Evolutionary conservation across 2,888 invertebrate genomes (phyloP), one percentile per base, ranked within the genome.

Genomic region (Mythimna pallens): DNA sequence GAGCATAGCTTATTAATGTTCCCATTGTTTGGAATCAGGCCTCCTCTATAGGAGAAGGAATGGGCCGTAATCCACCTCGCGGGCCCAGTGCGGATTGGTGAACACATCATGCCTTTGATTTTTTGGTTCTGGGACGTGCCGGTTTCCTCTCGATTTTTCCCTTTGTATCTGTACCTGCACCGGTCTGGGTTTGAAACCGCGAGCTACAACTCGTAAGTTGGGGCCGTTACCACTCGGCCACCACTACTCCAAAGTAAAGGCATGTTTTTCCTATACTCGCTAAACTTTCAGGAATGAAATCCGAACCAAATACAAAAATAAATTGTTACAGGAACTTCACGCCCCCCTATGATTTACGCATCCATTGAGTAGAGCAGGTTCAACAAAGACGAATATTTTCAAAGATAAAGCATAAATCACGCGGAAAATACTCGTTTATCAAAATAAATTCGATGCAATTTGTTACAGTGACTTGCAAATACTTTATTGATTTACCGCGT

Each of bases 401-500:
- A 79, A 80, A 80, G 76, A 85, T 84, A 83, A 80, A 73, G 40
- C 66, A 76, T 77, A 82, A 79, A 82, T 83, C 70, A 78, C 65
- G 75, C 70, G 83, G 82, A 83, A 87, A 84, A 83, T 76, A 65
- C 57, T 78, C 85, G 87, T 88, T 86, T 84, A 89, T 88, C 88
- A 87, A 86, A 57, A 47, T 71, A 81, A 84, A 82, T 86, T 82
- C 83, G 75, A 80, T 88, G 87, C 87, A 89, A 90, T 90, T 89
- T 89, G 77, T 84, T 76, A 77, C 76, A 73, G 74, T 90, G 90
- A 90, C 89, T 90, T 86, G 90, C 89, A 62, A 74, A 76, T 78
- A 54, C 63, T 54, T 69, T 78, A 83, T 85, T 76, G 81, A 78
- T 78, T 79, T 82, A 76, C 59, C 65, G 50, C 72, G 83, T 86